phyloP scores from a whole-genome alignment of 2,113 vertebrate genomes.

The Gymnocephalus cernua region DNA sequence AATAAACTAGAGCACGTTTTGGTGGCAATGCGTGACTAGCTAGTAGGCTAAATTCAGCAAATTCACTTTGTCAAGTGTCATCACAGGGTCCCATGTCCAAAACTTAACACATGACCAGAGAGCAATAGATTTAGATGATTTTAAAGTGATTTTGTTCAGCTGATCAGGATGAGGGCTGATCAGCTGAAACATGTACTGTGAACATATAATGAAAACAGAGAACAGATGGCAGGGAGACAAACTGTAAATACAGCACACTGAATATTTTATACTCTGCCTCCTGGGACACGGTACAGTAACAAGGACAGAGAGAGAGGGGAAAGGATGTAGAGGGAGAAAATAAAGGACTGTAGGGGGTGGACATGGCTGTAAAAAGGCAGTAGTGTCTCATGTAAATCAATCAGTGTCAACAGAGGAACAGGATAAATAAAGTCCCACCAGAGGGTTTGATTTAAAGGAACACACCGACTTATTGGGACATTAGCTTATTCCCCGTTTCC shows the following conservation, averaged over 20 bases:
- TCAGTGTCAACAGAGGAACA: not conserved
- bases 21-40: no score
- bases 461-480: no score
- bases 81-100: not conserved
- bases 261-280: conserved; percentile 59
- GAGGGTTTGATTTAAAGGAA: no score
- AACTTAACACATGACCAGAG: not conserved
- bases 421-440: not conserved
- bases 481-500: no score
- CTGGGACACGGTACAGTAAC: not conserved
- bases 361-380: not conserved
- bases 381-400: not conserved
- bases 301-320: not conserved
- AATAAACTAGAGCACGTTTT: no score
- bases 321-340: not conserved
- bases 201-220: not conserved
- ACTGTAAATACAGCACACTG: conserved; percentile 29
- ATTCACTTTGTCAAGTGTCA: not conserved
- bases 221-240: conserved; percentile 34
- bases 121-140: not conserved
- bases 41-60: not conserved
- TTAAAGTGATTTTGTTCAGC: not conserved
- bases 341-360: no score
- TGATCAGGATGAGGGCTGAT: not conserved
- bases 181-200: not conserved